phyloP scores from a whole-genome alignment of 2,797 vertebrate genomes.

The Hipposideros larvatus region DNA sequence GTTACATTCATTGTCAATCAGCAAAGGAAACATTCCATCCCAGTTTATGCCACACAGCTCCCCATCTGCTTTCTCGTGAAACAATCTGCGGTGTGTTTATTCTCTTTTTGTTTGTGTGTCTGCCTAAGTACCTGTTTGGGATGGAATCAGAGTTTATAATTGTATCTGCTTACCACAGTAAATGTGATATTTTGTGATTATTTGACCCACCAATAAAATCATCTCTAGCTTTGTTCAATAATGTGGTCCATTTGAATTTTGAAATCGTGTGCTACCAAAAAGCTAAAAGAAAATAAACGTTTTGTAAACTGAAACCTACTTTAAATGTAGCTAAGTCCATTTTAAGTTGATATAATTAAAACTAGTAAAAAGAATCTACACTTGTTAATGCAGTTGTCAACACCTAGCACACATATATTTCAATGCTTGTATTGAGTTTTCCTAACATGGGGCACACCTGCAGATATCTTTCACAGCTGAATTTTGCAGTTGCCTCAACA shows the following conservation, averaged over 20 bases:
- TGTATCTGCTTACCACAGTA: neutral
- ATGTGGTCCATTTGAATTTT: neutral
- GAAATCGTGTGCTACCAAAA: slow-evolving; percentile 20
- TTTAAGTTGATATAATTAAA: neutral
- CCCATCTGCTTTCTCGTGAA: neutral
- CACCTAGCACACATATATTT: neutral
- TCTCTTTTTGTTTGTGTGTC: neutral
- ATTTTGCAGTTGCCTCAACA: neutral
- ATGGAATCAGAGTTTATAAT: neutral
- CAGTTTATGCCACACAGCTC: neutral
- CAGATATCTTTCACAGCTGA: neutral
- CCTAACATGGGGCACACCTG: neutral
- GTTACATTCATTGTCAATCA: neutral
- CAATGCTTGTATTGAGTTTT: neutral
- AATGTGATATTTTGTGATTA: slow-evolving; percentile 15
- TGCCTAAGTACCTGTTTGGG: neutral
- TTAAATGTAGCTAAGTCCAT: neutral
- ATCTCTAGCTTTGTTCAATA: neutral
- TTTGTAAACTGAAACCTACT: neutral
- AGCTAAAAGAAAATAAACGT: slow-evolving; percentile 23
- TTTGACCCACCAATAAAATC: neutral
- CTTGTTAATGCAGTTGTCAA: neutral
- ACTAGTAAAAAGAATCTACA: neutral
- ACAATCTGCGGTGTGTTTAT: neutral
- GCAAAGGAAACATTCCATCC: neutral